Percentiles rank a stretch among this genome's conserved stretches.
phyloP scores from a whole-genome alignment of 2,113 vertebrate genomes.

The Anas platyrhynchos region DNA sequence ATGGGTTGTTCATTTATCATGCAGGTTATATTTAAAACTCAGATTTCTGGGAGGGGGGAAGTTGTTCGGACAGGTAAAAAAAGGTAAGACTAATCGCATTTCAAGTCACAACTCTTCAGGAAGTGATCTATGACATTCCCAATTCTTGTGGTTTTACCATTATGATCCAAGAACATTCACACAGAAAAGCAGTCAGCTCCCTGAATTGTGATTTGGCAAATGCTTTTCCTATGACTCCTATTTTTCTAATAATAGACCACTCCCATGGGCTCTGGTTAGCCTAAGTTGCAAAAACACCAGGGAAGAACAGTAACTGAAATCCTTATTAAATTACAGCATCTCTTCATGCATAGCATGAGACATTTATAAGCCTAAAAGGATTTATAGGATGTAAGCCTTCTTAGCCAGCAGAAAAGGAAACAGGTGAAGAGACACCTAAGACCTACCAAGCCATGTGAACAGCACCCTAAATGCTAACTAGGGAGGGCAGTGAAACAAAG shows the following conservation, averaged over 20 bases:
- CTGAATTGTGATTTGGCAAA: neutral
- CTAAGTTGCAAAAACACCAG: neutral
- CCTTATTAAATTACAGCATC: neutral
- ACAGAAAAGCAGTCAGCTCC: neutral
- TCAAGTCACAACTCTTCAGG: slow-evolving; percentile 3
- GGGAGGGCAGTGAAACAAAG: neutral
- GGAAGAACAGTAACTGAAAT: neutral
- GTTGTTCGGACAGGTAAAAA: neutral
- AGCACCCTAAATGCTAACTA: neutral
- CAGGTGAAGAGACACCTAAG: neutral
- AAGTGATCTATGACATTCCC: neutral
- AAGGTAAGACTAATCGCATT: neutral
- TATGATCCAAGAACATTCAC: neutral
- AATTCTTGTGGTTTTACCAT: slow-evolving; percentile 14
- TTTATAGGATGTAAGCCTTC: neutral
- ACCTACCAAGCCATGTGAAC: neutral
- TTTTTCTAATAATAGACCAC: neutral
- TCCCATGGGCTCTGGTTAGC: neutral
- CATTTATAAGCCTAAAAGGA: neutral
- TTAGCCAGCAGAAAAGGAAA: neutral
- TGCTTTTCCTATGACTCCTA: neutral
- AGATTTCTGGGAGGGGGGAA: neutral
- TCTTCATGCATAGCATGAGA: neutral
- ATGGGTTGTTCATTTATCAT: neutral
- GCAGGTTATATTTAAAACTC: neutral